Evolutionary conservation across 2,797 vertebrate species (phyloP).

Genomic region (Hippopotamyrus pictus): DNA sequence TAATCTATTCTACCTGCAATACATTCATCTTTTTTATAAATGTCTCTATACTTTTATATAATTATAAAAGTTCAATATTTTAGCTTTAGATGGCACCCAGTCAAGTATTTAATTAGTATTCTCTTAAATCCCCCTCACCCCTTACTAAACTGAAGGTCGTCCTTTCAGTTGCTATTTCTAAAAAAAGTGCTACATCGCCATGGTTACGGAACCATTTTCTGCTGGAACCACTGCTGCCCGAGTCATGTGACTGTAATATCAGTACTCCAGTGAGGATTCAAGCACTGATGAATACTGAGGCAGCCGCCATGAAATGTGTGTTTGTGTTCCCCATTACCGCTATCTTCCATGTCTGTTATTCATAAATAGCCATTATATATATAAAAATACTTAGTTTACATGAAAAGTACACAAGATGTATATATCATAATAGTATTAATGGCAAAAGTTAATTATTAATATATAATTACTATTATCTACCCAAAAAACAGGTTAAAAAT

Average conservation of each 20-base stretch:
- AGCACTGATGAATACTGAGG: neutral
- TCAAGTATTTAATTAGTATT: neutral
- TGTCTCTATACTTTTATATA: neutral
- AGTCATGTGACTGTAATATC: constrained; percentile 15
- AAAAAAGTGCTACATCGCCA: neutral
- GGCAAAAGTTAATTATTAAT: neutral
- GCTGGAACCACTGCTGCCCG: neutral
- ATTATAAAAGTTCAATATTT: neutral
- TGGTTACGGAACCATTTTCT: constrained; percentile 13
- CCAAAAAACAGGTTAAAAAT: neutral
- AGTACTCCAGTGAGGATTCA: neutral
- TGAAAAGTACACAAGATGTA: neutral
- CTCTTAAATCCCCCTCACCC: neutral
- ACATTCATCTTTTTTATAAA: neutral
- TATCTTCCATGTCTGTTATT: neutral
- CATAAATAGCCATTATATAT: neutral
- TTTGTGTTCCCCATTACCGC: neutral
- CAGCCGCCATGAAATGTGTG: neutral
- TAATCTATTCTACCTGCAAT: neutral
- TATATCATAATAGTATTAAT: neutral
- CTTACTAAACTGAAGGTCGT: neutral
- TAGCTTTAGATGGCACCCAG: neutral
- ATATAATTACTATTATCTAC: neutral
- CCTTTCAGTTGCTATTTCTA: neutral
- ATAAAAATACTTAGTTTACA: neutral